Conservation (phyloP, 2,797 vertebrate genomes). For the Erpetoichthys calabaricus region DNA sequence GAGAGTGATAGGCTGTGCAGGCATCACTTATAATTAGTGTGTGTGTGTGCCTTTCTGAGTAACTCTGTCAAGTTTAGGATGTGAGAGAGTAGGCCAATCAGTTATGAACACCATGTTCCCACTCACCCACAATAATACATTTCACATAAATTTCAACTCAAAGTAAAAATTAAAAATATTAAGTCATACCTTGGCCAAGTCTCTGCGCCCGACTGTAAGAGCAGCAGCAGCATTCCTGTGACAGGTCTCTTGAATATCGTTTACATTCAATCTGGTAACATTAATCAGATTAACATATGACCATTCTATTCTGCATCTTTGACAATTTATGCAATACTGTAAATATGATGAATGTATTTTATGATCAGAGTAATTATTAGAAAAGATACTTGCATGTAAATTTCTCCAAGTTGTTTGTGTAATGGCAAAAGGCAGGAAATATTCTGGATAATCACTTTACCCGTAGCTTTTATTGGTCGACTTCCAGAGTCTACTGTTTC, state of each 20-base stretch:
- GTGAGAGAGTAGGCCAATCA: too few species aligned
- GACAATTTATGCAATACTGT: too few species aligned
- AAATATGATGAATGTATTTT: too few species aligned
- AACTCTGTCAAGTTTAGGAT: too few species aligned
- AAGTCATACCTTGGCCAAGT: constrained; percentile 73
- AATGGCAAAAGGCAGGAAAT: constrained; percentile 84
- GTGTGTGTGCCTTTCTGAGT: too few species aligned
- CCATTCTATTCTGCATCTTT: too few species aligned
- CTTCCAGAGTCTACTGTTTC: constrained; percentile 66
- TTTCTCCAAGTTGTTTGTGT: constrained; percentile 79
- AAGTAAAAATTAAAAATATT: background rate
- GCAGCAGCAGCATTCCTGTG: constrained; percentile 83
- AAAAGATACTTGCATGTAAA: constrained; percentile 70
- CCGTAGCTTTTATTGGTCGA: constrained; percentile 82
- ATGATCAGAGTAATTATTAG: too few species aligned
- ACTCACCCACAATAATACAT: too few species aligned
- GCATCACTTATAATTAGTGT: too few species aligned
- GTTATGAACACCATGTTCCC: too few species aligned
- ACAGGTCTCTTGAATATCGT: constrained; percentile 87
- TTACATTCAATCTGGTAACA: constrained; percentile 65
- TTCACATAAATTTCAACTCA: background rate
- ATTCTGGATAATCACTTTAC: constrained; percentile 93
- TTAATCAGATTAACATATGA: background rate
- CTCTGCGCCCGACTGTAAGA: constrained; percentile 68
- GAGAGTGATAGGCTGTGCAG: too few species aligned